phyloP scores from a whole-genome alignment of 30 jellyfish, hydroid and myxozoan genomes.

The Catostylus mosaicus region DNA sequence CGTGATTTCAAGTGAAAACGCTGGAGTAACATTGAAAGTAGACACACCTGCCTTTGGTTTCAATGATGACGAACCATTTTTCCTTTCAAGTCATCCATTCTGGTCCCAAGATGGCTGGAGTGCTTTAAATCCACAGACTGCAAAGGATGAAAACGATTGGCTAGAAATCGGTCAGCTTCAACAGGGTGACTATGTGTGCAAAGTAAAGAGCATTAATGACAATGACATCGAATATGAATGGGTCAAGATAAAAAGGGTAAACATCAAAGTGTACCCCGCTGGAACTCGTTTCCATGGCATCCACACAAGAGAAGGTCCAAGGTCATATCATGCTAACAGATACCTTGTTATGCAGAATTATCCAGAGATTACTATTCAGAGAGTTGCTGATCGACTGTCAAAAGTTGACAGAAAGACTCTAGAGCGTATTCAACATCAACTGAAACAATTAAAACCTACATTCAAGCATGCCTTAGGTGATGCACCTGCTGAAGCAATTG shows the following conservation, averaged over 20 bases:
- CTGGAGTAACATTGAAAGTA: neutral
- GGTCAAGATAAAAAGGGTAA: slow-evolving; percentile 7
- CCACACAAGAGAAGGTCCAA: slow-evolving; percentile 62
- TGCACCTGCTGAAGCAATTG: slow-evolving; percentile 44
- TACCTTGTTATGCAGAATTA: slow-evolving; percentile 41
- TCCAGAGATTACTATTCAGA: slow-evolving; percentile 46
- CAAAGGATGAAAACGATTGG: slow-evolving; percentile 41
- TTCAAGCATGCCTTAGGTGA: slow-evolving; percentile 37
- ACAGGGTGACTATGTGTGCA: slow-evolving; percentile 54
- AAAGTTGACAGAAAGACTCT: neutral
- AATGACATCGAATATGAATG: slow-evolving; percentile 35
- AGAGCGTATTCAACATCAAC: slow-evolving; percentile 5
- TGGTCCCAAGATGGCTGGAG: slow-evolving; percentile 78
- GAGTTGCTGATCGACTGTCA: slow-evolving; percentile 40
- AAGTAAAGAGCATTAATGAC: neutral
- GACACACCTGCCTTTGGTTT: slow-evolving; percentile 41
- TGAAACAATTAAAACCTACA: slow-evolving; percentile 13
- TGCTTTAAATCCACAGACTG: slow-evolving; percentile 48
- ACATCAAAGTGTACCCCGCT: slow-evolving; percentile 13
- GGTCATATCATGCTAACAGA: slow-evolving; percentile 66
- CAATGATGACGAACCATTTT: slow-evolving; percentile 45
- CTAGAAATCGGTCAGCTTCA: slow-evolving; percentile 50
- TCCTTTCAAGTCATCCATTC: slow-evolving; percentile 53
- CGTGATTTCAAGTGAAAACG: slow-evolving; percentile 36
- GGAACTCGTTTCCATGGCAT: slow-evolving; percentile 49